Conservation (phyloP, 2,888 invertebrate genomes). For the Drosophila neonasuta region DNA sequence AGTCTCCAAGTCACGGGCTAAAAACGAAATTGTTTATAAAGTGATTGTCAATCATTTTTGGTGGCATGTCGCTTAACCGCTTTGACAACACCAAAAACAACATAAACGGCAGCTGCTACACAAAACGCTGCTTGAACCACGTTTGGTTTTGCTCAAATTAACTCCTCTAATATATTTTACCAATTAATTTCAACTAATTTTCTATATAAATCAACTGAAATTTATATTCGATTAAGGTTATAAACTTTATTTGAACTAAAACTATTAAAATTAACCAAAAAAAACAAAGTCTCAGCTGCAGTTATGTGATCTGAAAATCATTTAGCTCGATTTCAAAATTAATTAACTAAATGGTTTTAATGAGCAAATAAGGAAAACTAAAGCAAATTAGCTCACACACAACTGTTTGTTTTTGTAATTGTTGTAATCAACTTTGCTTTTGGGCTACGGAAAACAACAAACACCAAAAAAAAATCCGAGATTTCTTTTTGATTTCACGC, state of each 20-base stretch:
- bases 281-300: background rate
- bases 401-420: conserved; percentile 21
- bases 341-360: conserved; percentile 67
- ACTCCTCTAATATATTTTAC: conserved; percentile 16
- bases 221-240: background rate
- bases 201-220: background rate
- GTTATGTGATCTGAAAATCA: conserved; percentile 35
- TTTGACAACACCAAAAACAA: conserved; percentile 59
- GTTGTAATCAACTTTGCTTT: conserved; percentile 21
- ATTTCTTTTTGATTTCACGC: conserved; percentile 42
- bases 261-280: background rate
- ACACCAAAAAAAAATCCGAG: background rate
- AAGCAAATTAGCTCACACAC: conserved; percentile 43
- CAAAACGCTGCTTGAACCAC: conserved; percentile 34
- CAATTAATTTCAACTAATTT: conserved; percentile 8
- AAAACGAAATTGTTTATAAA: conserved; percentile 73
- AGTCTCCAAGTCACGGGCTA: conserved; percentile 52
- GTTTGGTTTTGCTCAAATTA: conserved; percentile 59
- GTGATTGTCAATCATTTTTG: conserved; percentile 77
- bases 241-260: too few relatives aligned
- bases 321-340: conserved; percentile 49
- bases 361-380: conserved; percentile 61
- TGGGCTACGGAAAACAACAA: conserved; percentile 18
- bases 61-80: conserved; percentile 75
- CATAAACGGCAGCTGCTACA: conserved; percentile 62